Base-by-base conservation (phyloP, 2,797 vertebrate genomes). In the Dromococcyx pavoninus region DNA sequence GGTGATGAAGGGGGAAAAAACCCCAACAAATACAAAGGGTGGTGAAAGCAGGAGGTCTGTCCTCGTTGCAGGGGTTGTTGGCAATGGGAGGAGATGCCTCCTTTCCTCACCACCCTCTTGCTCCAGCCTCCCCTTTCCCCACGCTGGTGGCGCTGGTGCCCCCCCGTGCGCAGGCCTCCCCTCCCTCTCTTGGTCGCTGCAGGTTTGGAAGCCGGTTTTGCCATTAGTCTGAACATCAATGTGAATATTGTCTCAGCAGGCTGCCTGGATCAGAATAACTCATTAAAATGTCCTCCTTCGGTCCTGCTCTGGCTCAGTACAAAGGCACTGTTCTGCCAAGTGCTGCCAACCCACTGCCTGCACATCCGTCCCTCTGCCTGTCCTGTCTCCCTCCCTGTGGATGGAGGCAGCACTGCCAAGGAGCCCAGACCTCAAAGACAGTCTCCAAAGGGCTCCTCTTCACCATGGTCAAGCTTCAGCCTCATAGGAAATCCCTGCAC, bases 121-220 rank as follows among this genome's bases (percentile, higher is more conserved):
- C 57, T 95, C 54, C 76, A 69, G 56, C 57, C 30, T 58, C 22
- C 23, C 14, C 51, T 33, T 43, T 27, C 28, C n/a, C 41, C 0
- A 0, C 2, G 5, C 12, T 0, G 7, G 50, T 4, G 10, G 78
- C 2, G 8, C 17, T 3, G 4, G 62, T 69, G 37, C 79, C 76
- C 54, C 54, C 2, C 54, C 18, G 32, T 1, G 5, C 44, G 74
- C 60, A 78, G 41, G 74, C 27, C 6, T 1, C 48, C 43, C 41
- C n/a, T 64, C 46, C 27, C 23, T 76, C 32, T 54, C 65, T 69
- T 28, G 35, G 61, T 86, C 8, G 5, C 76, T 1, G 1, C 10
- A 10, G n/a, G 25, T 88, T 41, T 67, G 86, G 86, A 35, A 95
- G 93, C 86, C 3, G 27, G 76, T 97, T 97, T 97, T 96, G 75